A percentile compares a stretch with the other conserved stretches of the same genome.
Evolutionary conservation across 2,113 vertebrate genomes (phyloP).

Genomic region (Cynoglossus semilaevis): DNA sequence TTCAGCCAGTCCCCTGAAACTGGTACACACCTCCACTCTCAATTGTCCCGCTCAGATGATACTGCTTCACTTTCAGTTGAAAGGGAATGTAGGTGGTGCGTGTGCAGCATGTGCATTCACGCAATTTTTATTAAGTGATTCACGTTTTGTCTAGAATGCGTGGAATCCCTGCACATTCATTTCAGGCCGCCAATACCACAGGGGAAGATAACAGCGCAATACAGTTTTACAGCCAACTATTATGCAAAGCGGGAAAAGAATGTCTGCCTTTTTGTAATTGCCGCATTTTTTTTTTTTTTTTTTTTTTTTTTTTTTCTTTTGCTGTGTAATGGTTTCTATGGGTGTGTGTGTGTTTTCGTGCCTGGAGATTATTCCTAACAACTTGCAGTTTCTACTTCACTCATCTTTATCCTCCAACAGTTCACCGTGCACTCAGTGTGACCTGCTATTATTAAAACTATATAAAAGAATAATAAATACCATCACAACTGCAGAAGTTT

Average conservation of each 20-base stretch:
- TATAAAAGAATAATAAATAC: too few species aligned
- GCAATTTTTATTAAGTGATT: slow-evolving; percentile 38
- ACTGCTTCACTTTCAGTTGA: slow-evolving; percentile 60
- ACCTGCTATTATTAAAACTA: too few species aligned
- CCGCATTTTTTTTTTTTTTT: not conserved
- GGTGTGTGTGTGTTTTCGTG: slow-evolving; percentile 45
- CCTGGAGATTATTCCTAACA: slow-evolving; percentile 29
- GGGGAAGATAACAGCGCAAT: slow-evolving; percentile 26
- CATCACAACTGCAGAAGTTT: too few species aligned
- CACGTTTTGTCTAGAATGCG: slow-evolving; percentile 31
- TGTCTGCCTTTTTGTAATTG: slow-evolving; percentile 19
- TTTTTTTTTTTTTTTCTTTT: not conserved
- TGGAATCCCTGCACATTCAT: slow-evolving; percentile 40
- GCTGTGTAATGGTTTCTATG: slow-evolving; percentile 23
- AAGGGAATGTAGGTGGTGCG: slow-evolving; percentile 44
- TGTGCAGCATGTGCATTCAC: slow-evolving; percentile 32
- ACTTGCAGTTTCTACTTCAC: slow-evolving; percentile 23
- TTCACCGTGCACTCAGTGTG: too few species aligned
- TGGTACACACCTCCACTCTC: slow-evolving; percentile 48
- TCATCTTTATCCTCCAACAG: not conserved
- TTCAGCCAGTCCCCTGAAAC: slow-evolving; percentile 59
- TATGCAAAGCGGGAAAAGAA: slow-evolving; percentile 38
- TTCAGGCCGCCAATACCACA: slow-evolving; percentile 7
- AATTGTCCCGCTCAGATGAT: slow-evolving; percentile 62
- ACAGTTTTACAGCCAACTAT: slow-evolving; percentile 31